A percentile compares a stretch with the other conserved stretches of the same genome.
Evolutionary conservation across 2,113 vertebrate species (phyloP).

Genomic region (Alligator mississippiensis): DNA sequence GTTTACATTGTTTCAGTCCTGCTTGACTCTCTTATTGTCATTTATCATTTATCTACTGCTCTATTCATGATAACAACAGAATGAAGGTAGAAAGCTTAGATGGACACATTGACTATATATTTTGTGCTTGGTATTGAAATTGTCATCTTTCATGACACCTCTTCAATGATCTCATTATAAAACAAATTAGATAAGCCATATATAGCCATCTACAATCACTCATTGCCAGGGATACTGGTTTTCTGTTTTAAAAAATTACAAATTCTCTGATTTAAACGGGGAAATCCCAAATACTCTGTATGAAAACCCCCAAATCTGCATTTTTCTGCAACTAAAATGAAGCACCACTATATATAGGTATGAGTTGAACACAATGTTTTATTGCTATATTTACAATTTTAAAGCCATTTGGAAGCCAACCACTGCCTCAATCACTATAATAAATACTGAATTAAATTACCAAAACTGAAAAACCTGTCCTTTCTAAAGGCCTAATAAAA

Average conservation of each 20-base stretch:
- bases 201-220: background rate
- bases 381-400: no score
- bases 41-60: slow-evolving; percentile 18
- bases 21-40: slow-evolving; percentile 24
- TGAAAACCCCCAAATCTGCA: no score
- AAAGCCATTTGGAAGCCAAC: no score
- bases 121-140: slow-evolving; percentile 1
- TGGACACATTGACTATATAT: slow-evolving; percentile 11
- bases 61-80: slow-evolving; percentile 38
- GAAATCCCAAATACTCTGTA: no score
- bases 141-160: background rate
- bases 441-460: no score
- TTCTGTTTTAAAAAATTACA: background rate
- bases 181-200: background rate
- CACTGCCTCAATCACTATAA: no score
- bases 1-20: slow-evolving; percentile 38
- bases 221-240: background rate
- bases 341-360: no score
- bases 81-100: slow-evolving; percentile 26
- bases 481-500: no score
- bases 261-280: background rate
- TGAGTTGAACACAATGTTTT: no score
- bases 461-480: no score
- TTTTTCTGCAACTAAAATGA: no score
- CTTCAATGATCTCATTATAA: background rate